phyloP scores from a whole-genome alignment of 2,797 vertebrate genomes.

The Emys orbicularis region DNA sequence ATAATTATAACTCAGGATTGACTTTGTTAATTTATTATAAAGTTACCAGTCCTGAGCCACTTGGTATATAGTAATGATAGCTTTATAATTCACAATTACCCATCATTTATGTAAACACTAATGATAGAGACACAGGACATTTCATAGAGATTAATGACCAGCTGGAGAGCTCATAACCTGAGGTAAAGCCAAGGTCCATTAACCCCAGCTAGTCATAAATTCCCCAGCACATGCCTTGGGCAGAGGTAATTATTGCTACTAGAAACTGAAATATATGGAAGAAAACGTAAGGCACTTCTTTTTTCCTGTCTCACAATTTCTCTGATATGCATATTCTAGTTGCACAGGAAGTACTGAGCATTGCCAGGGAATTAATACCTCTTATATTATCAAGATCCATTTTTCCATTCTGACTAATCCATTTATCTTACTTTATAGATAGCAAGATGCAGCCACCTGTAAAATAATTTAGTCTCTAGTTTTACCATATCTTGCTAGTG shows the following conservation, averaged over 20 bases:
- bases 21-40: neutral
- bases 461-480: neutral
- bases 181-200: neutral
- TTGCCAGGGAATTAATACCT: neutral
- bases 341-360: neutral
- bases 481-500: neutral
- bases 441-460: neutral
- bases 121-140: neutral
- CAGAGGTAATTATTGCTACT: neutral
- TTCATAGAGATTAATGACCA: neutral
- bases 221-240: constrained; percentile 9
- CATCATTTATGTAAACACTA: constrained; percentile 9
- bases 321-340: neutral
- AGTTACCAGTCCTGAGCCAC: neutral
- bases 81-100: constrained; percentile 14
- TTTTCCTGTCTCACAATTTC: neutral
- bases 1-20: neutral
- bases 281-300: neutral
- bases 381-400: neutral
- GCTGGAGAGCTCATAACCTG: constrained; percentile 2
- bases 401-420: neutral
- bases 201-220: constrained; percentile 2
- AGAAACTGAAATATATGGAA: neutral
- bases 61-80: neutral
- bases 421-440: neutral